Percentiles rank a stretch among this genome's conserved stretches.
phyloP scores from a whole-genome alignment of 2,888 invertebrate species.

The Caenorhabditis wallacei region DNA sequence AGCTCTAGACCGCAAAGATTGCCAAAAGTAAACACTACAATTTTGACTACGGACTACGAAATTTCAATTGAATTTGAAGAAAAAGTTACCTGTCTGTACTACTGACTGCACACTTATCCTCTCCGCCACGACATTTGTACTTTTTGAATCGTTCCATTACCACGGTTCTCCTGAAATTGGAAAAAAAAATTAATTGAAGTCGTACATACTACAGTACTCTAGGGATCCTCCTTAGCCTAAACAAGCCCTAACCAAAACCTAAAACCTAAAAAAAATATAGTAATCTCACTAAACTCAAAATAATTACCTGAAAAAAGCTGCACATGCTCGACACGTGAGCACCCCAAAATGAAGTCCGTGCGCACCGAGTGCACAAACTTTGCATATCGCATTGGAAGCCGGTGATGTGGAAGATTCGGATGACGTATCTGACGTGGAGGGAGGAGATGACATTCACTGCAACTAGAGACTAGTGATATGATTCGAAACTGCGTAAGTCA shows the following conservation, averaged over 20 bases:
- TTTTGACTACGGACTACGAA: neutral
- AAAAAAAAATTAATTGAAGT: neutral
- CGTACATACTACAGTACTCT: no score
- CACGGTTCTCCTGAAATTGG: conserved; percentile 57
- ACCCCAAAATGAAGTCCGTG: conserved; percentile 59
- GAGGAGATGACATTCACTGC: conserved; percentile 32
- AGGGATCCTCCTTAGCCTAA: no score
- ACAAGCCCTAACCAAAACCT: no score
- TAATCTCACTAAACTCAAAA: neutral
- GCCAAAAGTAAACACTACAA: neutral
- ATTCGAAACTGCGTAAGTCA: neutral
- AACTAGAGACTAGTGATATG: neutral
- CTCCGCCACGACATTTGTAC: conserved; percentile 63
- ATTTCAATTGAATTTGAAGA: neutral
- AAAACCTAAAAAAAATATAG: no score
- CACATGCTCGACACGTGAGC: conserved; percentile 53
- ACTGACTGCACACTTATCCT: conserved; percentile 52
- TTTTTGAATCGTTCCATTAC: conserved; percentile 56
- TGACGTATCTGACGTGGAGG: conserved; percentile 44
- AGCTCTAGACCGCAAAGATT: neutral
- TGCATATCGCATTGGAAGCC: conserved; percentile 25
- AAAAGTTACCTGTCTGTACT: conserved; percentile 30
- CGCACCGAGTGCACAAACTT: conserved; percentile 39
- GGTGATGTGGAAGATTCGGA: conserved; percentile 48
- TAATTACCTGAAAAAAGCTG: conserved; percentile 40